Base-by-base conservation (phyloP, 1,140 invertebrate species). In the Ceratina australensis region DNA sequence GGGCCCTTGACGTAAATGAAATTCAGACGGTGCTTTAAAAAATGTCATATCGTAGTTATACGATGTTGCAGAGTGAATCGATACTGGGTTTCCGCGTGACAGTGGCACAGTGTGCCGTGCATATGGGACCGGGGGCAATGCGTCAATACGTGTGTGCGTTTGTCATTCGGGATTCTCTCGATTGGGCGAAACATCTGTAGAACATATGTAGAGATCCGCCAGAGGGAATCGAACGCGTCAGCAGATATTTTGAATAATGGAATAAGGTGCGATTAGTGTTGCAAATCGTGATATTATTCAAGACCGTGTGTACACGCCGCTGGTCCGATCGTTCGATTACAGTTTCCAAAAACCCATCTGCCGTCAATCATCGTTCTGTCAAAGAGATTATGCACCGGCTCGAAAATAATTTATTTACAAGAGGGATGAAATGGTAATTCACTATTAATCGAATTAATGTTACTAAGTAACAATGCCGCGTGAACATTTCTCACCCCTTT, bases 241-340 rank as follows among this genome's bases (percentile, higher is more conserved):
- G 52, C 72, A 26, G 72, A 75, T 75, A 75, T 56, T 75, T 75
- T 56, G 72, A 75, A 68, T 75, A 75, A 75, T 75, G 64, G 65
- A 75, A 75, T 75, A 75, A 75, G 72, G 72, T n/a, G 33, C 64
- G 18, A 75, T 75, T 42, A 57, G 72, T 56, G 42, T 67, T 75
- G 72, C 72, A 75, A 75, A 75, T 75, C 24, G 54, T 16, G 33
- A 18, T 22, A 68, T 59, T 75, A 75, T 75, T 75, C 64, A 42
- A 47, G 42, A 59, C 7, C 33, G 15, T 20, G 10, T 20, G 24
- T 63, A 15, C 20, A 24, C 72, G 13, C 1, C n/a, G 28, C 20
- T 3, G 33, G n/a, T n/a, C n/a, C n/a, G n/a, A n/a, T n/a, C n/a
- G n/a, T n/a, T 65, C 20, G 5, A 42, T 63, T 67, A 33, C 2